Evolutionary conservation across 1,140 invertebrate genomes (phyloP).

Genomic region (Zaprionus kolodkinae): DNA sequence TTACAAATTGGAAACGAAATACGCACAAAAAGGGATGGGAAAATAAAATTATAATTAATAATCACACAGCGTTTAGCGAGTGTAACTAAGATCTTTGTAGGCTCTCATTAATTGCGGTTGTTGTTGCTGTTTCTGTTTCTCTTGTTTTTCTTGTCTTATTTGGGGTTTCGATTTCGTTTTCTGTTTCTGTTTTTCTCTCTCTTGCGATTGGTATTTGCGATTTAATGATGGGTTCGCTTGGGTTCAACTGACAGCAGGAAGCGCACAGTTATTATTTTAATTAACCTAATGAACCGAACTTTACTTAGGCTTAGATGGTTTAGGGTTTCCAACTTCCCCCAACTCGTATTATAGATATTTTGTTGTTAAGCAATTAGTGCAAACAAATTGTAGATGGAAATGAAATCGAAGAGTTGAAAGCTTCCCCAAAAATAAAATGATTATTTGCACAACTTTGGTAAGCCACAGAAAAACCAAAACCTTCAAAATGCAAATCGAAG

Average conservation of each 20-base stretch:
- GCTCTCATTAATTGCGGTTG: constrained; percentile 30
- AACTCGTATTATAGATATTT: neutral
- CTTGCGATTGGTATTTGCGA: constrained; percentile 13
- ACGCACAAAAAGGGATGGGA: constrained; percentile 22
- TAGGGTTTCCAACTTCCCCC: neutral
- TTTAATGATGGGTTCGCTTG: constrained; percentile 62
- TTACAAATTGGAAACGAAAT: constrained; percentile 50
- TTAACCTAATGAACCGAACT: constrained; percentile 71
- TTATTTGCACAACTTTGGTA: constrained; percentile 27
- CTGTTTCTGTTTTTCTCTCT: constrained; percentile 18
- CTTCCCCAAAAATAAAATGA: neutral
- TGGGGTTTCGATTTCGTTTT: constrained; percentile 52
- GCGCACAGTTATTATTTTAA: constrained; percentile 70
- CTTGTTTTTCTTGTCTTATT: constrained; percentile 38
- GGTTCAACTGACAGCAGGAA: constrained; percentile 64
- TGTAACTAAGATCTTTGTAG: constrained; percentile 64
- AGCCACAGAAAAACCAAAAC: neutral
- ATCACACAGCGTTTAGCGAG: constrained; percentile 58
- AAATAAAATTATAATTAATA: constrained; percentile 57
- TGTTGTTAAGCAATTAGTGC: constrained; percentile 29
- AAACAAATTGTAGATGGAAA: constrained; percentile 8
- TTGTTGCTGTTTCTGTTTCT: too few species aligned
- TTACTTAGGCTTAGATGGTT: constrained; percentile 7
- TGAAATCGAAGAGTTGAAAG: neutral
- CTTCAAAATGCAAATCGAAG: neutral